Evolutionary conservation across 2,797 vertebrate species (phyloP).

Genomic region (Peromyscus attwateri): DNA sequence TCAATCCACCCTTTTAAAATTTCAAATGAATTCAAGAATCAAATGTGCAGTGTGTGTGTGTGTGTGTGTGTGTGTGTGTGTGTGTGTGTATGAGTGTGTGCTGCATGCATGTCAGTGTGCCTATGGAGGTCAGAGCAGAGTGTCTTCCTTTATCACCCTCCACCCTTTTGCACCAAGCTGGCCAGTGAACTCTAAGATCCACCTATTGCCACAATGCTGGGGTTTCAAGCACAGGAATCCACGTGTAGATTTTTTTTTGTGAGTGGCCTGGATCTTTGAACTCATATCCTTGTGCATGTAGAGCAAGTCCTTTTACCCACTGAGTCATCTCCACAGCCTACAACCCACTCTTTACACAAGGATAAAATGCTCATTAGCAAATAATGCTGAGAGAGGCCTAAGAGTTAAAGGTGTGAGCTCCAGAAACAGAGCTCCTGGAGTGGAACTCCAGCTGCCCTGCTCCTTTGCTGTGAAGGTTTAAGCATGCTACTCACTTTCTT

Average conservation of each 20-base stretch:
- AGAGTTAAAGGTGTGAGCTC: neutral
- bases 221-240: neutral
- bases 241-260: no score
- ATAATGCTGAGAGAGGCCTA: neutral
- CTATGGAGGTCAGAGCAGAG: neutral
- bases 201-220: neutral
- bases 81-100: neutral
- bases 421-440: neutral
- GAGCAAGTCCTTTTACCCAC: neutral
- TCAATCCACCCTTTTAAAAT: neutral
- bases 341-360: neutral
- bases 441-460: neutral
- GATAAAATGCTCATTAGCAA: constrained; percentile 24
- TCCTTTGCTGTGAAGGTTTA: neutral
- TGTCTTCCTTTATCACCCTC: neutral
- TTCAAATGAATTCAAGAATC: neutral
- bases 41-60: neutral
- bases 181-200: neutral
- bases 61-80: neutral
- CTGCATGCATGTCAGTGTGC: neutral
- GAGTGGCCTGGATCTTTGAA: neutral
- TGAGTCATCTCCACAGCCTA: neutral
- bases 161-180: neutral
- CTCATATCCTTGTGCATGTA: neutral
- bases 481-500: constrained; percentile 7